Evolutionary conservation across 2,113 vertebrate species (phyloP), one percentile per base, ranked within the genome.

Genomic region (Lamprologus lemairii): DNA sequence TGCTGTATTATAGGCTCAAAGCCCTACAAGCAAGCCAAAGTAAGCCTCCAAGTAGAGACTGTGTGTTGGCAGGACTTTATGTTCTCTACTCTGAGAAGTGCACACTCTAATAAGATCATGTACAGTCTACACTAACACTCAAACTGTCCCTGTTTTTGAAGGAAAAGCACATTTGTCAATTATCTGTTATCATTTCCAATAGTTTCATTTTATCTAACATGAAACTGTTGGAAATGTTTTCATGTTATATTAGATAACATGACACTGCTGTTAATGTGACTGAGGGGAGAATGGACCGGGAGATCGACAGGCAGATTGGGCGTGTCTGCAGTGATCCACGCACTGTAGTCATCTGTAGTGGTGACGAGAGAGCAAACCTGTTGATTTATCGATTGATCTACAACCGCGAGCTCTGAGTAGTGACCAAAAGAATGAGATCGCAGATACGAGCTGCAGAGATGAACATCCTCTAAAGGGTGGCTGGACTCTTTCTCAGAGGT

Each of bases 1-100:
- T 95, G 96, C 94, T 97, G 97, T 6, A 16, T 98, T 60, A 95
- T 97, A 45, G 96, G 95, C 10, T 92, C 91, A 37, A 51, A 92
- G 40, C 97, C 98, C 92, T 97, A 96, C 55, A 92, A 92, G 19
- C 95, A 88, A 92, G 98, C 98, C 93, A 97, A 95, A 97, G 98
- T 99, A 92, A 97, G 97, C 21, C 42, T 57, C 7, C 7, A 49
- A 53, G 68, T 19, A 83, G 42, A 87, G 26, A 86, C 68, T 7
- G 42, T 91, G 73, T 87, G 65, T 49, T 86, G 79, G 53, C 84
- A 42, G 71, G 40, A 75, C 11, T 19, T n/a, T 17, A 26, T 54
- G 9, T 13, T 7, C 81, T 57, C 23, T 57, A 12, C 49, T 80
- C 19, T 86, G 81, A 81, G 28, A 28, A 65, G 11, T 53, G 26